Evolutionary conservation across 2,888 invertebrate genomes (phyloP).

Genomic region (Platycheirus albimanus): DNA sequence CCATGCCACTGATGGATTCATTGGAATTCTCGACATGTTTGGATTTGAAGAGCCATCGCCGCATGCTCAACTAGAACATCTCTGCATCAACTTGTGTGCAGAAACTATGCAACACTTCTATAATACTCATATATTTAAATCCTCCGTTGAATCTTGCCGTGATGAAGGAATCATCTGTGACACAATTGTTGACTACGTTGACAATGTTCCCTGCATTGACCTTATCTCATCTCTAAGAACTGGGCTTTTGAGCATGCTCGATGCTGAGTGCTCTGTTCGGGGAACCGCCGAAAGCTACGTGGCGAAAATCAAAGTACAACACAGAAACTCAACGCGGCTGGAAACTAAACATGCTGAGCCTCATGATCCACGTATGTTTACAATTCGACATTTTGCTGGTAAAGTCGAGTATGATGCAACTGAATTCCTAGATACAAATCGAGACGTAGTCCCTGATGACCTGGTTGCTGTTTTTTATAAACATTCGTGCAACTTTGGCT

Average conservation of each 20-base stretch:
- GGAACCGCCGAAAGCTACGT: conserved; percentile 92
- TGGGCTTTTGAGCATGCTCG: conserved; percentile 94
- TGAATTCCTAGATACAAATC: conserved; percentile 95
- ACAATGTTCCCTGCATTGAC: conserved; percentile 97
- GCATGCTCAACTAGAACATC: conserved; percentile 92
- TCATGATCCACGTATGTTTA: conserved; percentile 91
- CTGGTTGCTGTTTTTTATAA: conserved; percentile 96
- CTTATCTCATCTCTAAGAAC: conserved; percentile 96
- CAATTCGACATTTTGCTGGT: conserved; percentile 95
- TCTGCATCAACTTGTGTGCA: conserved; percentile 97
- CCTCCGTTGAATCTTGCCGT: conserved; percentile 95
- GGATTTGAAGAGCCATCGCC: conserved; percentile 97
- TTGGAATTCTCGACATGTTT: conserved; percentile 98
- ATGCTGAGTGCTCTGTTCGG: conserved; percentile 94
- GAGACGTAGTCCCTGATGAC: conserved; percentile 96
- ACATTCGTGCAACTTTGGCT: conserved; percentile 97
- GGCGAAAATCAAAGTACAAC: conserved; percentile 90
- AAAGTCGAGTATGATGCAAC: conserved; percentile 94
- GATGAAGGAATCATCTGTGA: conserved; percentile 96
- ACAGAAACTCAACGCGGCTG: conserved; percentile 91
- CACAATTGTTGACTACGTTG: conserved; percentile 95
- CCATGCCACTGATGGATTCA: conserved; percentile 97
- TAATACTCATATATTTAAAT: conserved; percentile 98
- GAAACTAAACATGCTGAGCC: conserved; percentile 88
- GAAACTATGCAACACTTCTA: conserved; percentile 99